phyloP scores from a whole-genome alignment of 2,797 vertebrate genomes.

The Pipistrellus pipistrellus region DNA sequence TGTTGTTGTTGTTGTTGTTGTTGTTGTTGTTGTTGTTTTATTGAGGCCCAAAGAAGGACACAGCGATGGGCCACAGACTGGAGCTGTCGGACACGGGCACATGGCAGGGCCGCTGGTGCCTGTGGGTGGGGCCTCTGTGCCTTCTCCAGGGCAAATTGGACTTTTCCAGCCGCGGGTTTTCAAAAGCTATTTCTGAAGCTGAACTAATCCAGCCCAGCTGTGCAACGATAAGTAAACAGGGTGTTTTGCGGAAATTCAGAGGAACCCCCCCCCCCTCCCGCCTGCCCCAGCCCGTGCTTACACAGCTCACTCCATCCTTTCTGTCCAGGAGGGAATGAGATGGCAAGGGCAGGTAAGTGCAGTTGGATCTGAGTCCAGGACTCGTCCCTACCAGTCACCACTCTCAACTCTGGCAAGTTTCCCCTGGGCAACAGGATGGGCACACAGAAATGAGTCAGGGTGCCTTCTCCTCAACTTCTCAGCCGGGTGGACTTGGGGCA shows the following conservation, averaged over 20 bases:
- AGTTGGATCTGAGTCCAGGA: background rate
- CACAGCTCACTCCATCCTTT: background rate
- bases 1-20: background rate
- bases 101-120: background rate
- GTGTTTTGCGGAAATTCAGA: background rate
- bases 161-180: constrained; percentile 66
- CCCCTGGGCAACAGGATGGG: background rate
- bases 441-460: background rate
- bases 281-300: background rate
- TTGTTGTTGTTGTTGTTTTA: background rate
- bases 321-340: background rate
- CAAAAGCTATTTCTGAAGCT: constrained; percentile 75
- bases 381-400: background rate
- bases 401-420: background rate
- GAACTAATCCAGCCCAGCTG: constrained; percentile 73
- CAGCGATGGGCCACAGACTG: background rate
- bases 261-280: background rate
- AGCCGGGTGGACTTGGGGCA: background rate
- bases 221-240: constrained; percentile 52
- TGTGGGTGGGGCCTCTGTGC: background rate
- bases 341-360: background rate
- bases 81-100: background rate
- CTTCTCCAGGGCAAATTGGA: constrained; percentile 62
- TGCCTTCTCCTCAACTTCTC: background rate
- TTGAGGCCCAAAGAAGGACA: background rate